These are phyloP conservation scores for Lymantria monacha DNA, from an alignment of 2,888 invertebrate genomes.

Conservation along the genomic window DNA sequence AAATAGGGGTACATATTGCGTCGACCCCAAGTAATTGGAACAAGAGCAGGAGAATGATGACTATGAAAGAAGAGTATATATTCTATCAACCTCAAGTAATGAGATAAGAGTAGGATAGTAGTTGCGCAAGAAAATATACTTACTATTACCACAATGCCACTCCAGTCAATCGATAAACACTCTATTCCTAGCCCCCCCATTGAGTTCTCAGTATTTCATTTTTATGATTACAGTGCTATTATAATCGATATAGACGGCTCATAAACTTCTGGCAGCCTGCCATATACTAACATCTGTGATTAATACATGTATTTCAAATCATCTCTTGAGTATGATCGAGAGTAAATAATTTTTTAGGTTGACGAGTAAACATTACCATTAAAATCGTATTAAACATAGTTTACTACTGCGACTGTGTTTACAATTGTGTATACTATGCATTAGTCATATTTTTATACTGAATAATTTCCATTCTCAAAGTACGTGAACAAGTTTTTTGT, in stretches of 20 bases:
- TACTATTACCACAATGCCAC: background rate
- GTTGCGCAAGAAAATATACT: too few species aligned
- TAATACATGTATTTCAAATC: background rate
- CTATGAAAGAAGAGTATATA: too few species aligned
- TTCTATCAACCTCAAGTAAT: too few species aligned
- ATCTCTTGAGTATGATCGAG: background rate
- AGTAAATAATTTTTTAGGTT: background rate
- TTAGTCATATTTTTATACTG: too few species aligned
- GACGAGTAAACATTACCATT: background rate
- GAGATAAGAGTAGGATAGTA: too few species aligned
- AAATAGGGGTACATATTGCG: too few species aligned
- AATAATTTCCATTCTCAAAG: too few species aligned
- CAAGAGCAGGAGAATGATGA: too few species aligned
- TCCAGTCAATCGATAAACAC: background rate
- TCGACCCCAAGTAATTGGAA: too few species aligned
- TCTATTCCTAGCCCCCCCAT: background rate
- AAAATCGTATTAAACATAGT: background rate
- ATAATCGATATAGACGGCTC: background rate
- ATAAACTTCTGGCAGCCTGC: background rate
- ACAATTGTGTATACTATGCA: too few species aligned
- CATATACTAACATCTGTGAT: constrained; percentile 2
- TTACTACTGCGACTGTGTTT: background rate
- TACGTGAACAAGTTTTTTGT: too few species aligned
- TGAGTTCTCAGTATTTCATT: background rate
- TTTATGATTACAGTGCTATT: background rate